A percentile compares a stretch with the other conserved stretches of the same genome.
These are phyloP conservation scores for Drosophila miranda DNA, from an alignment of 1,140 invertebrate species.

Conservation along the genomic window DNA sequence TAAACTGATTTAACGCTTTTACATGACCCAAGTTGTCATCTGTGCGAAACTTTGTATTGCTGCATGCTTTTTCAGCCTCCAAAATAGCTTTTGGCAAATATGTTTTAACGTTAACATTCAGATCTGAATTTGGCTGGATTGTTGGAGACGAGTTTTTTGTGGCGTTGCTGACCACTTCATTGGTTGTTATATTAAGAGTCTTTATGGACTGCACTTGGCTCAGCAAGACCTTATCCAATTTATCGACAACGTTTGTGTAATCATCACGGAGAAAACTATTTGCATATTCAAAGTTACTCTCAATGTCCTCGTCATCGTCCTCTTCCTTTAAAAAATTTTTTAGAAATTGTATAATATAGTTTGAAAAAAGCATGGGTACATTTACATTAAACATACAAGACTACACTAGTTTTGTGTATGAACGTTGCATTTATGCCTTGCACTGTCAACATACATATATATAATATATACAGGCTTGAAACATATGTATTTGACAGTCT, in stretches of 20 bases:
- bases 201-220: slow-evolving; percentile 31
- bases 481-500: too few relatives aligned
- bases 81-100: slow-evolving; percentile 1
- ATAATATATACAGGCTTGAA: too few relatives aligned
- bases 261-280: slow-evolving; percentile 69
- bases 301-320: slow-evolving; percentile 66
- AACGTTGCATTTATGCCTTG: too few relatives aligned
- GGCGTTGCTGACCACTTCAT: slow-evolving; percentile 5
- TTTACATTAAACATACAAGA: not conserved
- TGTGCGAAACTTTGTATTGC: not conserved
- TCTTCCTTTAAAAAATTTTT: slow-evolving; percentile 34
- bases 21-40: not conserved
- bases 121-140: not conserved
- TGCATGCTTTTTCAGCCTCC: not conserved
- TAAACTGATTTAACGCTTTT: slow-evolving; percentile 10
- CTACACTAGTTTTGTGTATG: too few relatives aligned
- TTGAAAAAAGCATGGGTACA: not conserved
- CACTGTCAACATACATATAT: too few relatives aligned
- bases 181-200: slow-evolving; percentile 6
- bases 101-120: not conserved
- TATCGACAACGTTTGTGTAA: slow-evolving; percentile 70
- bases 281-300: slow-evolving; percentile 70
- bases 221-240: slow-evolving; percentile 64
- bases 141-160: not conserved
- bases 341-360: not conserved